These are phyloP conservation scores for Uloborus diversus DNA, from an alignment of 1,140 invertebrate genomes.

Conservation along the genomic window DNA sequence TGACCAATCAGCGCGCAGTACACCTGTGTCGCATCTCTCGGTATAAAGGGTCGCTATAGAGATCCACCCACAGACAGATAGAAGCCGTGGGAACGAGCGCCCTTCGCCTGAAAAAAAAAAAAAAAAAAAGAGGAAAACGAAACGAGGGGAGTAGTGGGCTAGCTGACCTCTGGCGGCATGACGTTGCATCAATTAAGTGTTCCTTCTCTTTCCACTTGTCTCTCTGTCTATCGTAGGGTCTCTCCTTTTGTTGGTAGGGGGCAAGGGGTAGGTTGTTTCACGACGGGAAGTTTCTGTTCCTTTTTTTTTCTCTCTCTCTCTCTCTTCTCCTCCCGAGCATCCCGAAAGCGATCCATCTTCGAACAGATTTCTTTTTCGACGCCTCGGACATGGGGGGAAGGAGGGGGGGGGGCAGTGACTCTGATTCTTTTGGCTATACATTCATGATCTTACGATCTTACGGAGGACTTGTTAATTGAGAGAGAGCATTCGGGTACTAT, in stretches of 20 bases:
- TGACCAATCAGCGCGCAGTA: no score
- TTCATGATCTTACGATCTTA: no score
- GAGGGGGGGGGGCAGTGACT: background rate
- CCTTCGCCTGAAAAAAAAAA: no score
- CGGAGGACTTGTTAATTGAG: no score
- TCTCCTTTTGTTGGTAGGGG: background rate
- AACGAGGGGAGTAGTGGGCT: background rate
- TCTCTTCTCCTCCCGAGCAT: background rate
- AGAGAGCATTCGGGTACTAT: no score
- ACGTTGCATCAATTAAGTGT: constrained; percentile 46
- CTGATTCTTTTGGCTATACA: no score
- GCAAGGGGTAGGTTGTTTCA: constrained; percentile 34
- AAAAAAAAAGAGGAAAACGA: no score
- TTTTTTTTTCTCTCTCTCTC: background rate
- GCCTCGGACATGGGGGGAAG: constrained; percentile 3
- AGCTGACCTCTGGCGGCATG: constrained; percentile 42
- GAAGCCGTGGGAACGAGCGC: constrained; percentile 5
- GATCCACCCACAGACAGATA: constrained; percentile 16
- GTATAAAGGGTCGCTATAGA: no score
- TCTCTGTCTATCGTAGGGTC: constrained; percentile 18
- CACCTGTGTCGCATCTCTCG: no score
- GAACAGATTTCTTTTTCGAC: constrained; percentile 36
- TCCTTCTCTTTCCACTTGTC: constrained; percentile 14
- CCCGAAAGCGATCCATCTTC: constrained; percentile 38
- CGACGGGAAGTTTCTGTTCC: constrained; percentile 14